Conservation (phyloP, 2,113 vertebrate genomes). For the Lepisosteus oculatus region DNA sequence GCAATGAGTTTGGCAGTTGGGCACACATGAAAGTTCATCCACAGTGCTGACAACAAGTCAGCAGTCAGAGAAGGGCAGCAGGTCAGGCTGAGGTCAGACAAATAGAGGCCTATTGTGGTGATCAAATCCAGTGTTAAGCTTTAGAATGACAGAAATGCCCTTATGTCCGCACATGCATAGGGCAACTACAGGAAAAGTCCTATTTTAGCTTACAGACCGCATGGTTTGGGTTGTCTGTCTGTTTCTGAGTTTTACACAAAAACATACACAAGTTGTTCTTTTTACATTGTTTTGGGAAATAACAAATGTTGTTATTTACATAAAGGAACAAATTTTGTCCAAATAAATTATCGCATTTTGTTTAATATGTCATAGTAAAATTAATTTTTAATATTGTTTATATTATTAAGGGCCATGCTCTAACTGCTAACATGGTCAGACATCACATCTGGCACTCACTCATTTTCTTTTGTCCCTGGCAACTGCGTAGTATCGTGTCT, state of each 20-base stretch:
- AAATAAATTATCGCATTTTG: too few species aligned
- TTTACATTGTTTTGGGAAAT: neutral
- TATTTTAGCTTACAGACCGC: neutral
- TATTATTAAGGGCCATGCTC: too few species aligned
- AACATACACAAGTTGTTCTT: neutral
- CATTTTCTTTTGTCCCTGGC: too few species aligned
- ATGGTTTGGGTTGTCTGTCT: neutral
- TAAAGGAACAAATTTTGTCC: too few species aligned
- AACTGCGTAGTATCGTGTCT: too few species aligned
- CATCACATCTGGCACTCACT: too few species aligned
- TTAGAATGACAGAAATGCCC: constrained; percentile 75
- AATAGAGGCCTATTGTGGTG: constrained; percentile 77
- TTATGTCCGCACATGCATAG: constrained; percentile 76
- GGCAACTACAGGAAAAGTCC: constrained; percentile 40
- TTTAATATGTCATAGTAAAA: too few species aligned
- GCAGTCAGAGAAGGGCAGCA: constrained; percentile 53
- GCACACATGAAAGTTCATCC: constrained; percentile 26
- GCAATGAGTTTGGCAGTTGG: constrained; percentile 15
- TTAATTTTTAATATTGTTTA: too few species aligned
- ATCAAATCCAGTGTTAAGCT: constrained; percentile 83
- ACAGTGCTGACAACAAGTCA: constrained; percentile 49
- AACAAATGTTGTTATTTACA: neutral
- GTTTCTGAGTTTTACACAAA: neutral
- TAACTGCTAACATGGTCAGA: too few species aligned
- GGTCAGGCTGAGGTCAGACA: constrained; percentile 81